A percentile compares a stretch with the other conserved stretches of the same genome.
These are phyloP conservation scores for Cricetomys ansorgei DNA, from an alignment of 2,113 vertebrate genomes.

Conservation along the genomic window DNA sequence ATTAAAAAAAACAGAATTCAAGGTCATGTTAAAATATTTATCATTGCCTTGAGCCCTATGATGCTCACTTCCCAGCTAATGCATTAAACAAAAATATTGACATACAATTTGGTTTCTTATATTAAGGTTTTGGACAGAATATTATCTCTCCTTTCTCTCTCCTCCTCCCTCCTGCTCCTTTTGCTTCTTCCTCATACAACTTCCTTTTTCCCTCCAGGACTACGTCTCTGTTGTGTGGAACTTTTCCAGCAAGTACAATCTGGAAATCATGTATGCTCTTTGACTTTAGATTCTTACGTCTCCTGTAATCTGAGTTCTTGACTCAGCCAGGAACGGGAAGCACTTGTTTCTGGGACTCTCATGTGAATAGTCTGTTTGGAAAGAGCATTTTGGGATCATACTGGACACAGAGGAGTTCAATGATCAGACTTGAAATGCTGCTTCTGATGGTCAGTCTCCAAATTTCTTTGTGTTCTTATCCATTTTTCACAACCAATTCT, in stretches of 20 bases:
- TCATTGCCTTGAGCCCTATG: background rate
- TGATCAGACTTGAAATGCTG: background rate
- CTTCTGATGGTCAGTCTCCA: background rate
- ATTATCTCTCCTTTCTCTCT: background rate
- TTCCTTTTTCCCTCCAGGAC: background rate
- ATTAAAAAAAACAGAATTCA: constrained; percentile 18
- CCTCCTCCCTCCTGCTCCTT: background rate
- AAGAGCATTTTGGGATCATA: background rate
- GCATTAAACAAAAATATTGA: background rate
- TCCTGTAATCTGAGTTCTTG: background rate
- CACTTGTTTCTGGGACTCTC: background rate
- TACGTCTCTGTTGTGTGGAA: background rate
- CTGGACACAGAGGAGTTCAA: background rate
- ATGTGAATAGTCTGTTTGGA: background rate
- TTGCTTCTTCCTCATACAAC: background rate
- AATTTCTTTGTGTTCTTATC: background rate
- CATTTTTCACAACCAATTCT: background rate
- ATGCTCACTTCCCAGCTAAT: constrained; percentile 7
- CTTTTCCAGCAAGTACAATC: background rate
- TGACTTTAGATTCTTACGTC: background rate
- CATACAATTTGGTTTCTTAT: background rate
- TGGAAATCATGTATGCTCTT: background rate
- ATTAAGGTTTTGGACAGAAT: constrained; percentile 10
- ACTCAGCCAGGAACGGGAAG: background rate
- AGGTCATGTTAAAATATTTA: constrained; percentile 39